Evolutionary conservation across 2,888 invertebrate genomes (phyloP).

Genomic region (Keiferia lycopersicella): DNA sequence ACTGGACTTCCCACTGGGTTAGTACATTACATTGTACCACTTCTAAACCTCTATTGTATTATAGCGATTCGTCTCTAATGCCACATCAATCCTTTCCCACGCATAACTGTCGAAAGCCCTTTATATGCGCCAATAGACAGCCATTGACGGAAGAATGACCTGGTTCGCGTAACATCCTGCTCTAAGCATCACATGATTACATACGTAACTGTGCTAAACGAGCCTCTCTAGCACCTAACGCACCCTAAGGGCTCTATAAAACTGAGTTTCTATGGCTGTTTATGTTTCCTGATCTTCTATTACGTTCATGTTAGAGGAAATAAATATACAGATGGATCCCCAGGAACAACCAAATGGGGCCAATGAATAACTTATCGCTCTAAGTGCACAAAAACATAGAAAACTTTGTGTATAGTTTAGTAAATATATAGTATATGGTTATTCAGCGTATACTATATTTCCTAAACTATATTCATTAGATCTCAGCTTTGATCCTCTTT

Average conservation of each 20-base stretch:
- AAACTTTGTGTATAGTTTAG: too few species aligned
- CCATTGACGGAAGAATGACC: conserved; percentile 16
- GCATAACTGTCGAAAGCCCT: conserved; percentile 8
- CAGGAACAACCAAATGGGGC: too few species aligned
- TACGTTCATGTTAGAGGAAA: background rate
- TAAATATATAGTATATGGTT: too few species aligned
- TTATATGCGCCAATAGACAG: conserved; percentile 9
- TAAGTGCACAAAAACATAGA: too few species aligned
- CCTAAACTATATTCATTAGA: too few species aligned
- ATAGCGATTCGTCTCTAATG: background rate
- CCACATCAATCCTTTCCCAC: conserved; percentile 2
- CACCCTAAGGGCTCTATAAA: conserved; percentile 12
- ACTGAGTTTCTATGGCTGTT: background rate
- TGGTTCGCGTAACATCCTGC: conserved; percentile 17
- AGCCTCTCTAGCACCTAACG: background rate
- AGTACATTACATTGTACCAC: conserved; percentile 41
- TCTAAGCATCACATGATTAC: conserved; percentile 6
- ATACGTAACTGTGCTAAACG: conserved; percentile 9
- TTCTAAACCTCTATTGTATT: background rate
- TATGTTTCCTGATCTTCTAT: conserved; percentile 8
- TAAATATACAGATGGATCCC: too few species aligned
- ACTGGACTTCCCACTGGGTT: conserved; percentile 92
- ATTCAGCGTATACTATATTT: too few species aligned
- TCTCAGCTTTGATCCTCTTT: too few species aligned
- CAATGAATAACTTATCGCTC: too few species aligned